Evolutionary conservation across 2,113 vertebrate genomes (phyloP), one percentile per base, ranked within the genome.

Genomic region (Trochalopteron elliotii): DNA sequence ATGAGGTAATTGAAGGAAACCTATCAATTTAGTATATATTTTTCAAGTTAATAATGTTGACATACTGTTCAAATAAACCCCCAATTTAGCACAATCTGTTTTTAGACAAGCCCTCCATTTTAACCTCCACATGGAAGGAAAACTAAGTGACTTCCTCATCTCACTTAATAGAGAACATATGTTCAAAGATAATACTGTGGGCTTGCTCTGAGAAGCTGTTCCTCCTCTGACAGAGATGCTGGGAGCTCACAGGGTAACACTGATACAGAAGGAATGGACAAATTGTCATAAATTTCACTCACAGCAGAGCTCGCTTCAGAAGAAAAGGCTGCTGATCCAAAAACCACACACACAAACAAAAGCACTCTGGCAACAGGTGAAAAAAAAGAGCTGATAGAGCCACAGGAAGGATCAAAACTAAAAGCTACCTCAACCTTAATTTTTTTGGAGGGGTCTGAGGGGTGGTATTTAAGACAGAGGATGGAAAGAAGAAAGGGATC

Each of bases 101-200:
- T 98, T 98, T 87, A 97, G 96, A 97, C 91, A 98, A 98, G 94
- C 72, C 78, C 87, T 97, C 95, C 87, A 91, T 97, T 98, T 97
- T 97, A 98, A 97, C 96, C 94, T 98, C 96, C 96, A 97, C 97
- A 97, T 96, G 87, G 94, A 97, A 97, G 63, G 81, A 96, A 97
- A 97, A 91, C 44, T 85, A 96, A 96, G 95, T 97, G 96, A 92
- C 93, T 97, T 96, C 93, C 93, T 97, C 95, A 97, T 97, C 82
- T 96, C 82, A 47, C 95, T 97, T 98, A 98, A 97, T 97, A 95
- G 96, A 96, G 96, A 98, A 97, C 97, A 97, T 97, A 97, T 98
- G 97, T 96, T 97, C 96, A 95, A 97, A 96, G 96, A 97, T 93
- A 97, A 95, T 96, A 72, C 70, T 76, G 81, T 65, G 93, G 87